Conservation (phyloP, 2,797 vertebrate genomes). For the Cryptoblepharus egeriae region DNA sequence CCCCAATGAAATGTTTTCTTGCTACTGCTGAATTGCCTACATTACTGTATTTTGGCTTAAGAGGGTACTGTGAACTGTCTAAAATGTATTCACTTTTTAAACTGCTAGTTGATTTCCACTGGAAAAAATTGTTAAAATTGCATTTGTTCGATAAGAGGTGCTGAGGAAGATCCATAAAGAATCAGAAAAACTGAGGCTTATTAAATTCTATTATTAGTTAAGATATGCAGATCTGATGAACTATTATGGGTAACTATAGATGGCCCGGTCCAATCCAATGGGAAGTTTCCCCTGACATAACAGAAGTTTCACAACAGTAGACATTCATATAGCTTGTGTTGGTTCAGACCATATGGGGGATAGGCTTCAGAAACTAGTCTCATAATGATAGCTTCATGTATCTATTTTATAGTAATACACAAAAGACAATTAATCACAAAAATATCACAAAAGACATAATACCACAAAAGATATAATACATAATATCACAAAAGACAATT, state of each 20-base stretch:
- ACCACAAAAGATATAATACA: no score
- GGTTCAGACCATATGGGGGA: neutral
- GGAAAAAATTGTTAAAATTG: no score
- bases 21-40: constrained; percentile 65
- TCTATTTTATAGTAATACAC: neutral
- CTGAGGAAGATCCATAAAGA: neutral
- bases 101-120: no score
- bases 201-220: neutral
- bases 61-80: neutral
- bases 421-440: no score
- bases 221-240: neutral
- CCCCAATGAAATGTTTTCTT: no score
- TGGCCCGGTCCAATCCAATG: constrained; percentile 26
- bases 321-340: neutral
- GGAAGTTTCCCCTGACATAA: constrained; percentile 52
- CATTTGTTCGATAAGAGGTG: no score
- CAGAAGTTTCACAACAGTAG: neutral
- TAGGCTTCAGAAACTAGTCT: no score
- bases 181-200: neutral
- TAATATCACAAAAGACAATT: neutral
- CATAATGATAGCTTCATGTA: neutral
- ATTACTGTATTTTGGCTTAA: neutral
- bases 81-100: no score
- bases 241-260: neutral
- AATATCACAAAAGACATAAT: no score